Evolutionary conservation across 2,797 vertebrate species (phyloP).

Genomic region (Catamblyrhynchus diadema): DNA sequence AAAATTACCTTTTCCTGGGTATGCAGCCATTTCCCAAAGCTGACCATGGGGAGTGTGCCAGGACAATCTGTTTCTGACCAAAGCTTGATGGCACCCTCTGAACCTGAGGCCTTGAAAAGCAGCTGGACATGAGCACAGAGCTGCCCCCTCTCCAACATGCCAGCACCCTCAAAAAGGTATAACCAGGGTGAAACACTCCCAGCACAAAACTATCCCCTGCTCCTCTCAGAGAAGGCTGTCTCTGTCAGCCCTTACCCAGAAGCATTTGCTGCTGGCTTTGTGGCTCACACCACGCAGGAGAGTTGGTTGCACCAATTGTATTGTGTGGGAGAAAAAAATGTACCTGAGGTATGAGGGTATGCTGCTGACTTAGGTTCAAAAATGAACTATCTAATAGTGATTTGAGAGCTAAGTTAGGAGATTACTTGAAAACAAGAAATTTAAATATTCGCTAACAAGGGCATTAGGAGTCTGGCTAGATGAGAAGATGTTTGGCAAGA

Average conservation of each 20-base stretch:
- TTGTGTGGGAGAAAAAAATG: not conserved
- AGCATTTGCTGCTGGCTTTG: not conserved
- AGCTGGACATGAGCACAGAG: not conserved
- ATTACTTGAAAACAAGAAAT: not conserved
- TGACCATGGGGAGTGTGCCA: rapidly evolving
- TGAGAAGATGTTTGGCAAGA: not conserved
- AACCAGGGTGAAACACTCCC: not conserved
- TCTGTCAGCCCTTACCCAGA: not conserved
- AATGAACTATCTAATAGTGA: not conserved
- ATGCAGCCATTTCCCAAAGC: not conserved
- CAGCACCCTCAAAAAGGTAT: not conserved
- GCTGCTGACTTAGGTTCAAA: not conserved
- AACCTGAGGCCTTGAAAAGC: not conserved
- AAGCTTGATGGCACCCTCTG: not conserved
- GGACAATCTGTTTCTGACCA: not conserved
- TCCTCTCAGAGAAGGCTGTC: not conserved
- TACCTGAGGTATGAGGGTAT: not conserved
- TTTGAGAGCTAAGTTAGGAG: not conserved
- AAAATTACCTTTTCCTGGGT: not conserved
- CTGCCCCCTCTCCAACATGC: not conserved
- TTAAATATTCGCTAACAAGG: not conserved
- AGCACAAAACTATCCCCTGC: not conserved
- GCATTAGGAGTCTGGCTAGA: not conserved
- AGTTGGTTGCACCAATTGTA: not conserved
- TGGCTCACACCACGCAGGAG: not conserved